A percentile compares a stretch with the other conserved stretches of the same genome.
Evolutionary conservation across 2,888 invertebrate genomes (phyloP).

Genomic region (Pristionchus entomophagus): DNA sequence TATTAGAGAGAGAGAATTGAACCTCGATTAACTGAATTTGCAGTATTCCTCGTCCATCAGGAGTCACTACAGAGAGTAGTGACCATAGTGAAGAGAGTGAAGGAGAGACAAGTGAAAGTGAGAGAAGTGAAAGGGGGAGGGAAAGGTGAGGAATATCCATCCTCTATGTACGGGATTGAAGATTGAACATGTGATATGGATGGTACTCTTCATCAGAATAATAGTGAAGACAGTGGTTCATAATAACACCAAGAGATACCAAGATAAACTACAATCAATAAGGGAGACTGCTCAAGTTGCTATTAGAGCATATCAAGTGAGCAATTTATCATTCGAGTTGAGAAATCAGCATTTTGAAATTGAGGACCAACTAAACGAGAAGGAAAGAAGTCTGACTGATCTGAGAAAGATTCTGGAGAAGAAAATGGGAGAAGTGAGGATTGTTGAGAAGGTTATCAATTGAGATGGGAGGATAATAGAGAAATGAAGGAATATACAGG

Average conservation of each 20-base stretch:
- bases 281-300: conserved; percentile 36
- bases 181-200: neutral
- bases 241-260: conserved; percentile 42
- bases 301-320: conserved; percentile 31
- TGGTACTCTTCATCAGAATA: neutral
- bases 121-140: neutral
- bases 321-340: neutral
- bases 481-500: neutral
- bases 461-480: neutral
- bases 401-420: conserved; percentile 39
- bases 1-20: too few relatives aligned
- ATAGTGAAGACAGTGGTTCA: conserved; percentile 45
- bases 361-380: conserved; percentile 44
- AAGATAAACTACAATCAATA: conserved; percentile 33
- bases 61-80: neutral
- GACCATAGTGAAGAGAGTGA: neutral
- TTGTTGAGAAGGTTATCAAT: conserved; percentile 25
- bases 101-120: neutral
- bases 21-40: neutral
- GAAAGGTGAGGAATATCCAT: neutral
- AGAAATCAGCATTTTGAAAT: neutral
- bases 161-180: neutral
- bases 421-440: conserved; percentile 26
- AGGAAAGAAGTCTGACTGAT: conserved; percentile 12
- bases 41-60: neutral